Evolutionary conservation across 2,888 invertebrate genomes (phyloP), one percentile per base, ranked within the genome.

Genomic region (Dicyrtoma fusca): DNA sequence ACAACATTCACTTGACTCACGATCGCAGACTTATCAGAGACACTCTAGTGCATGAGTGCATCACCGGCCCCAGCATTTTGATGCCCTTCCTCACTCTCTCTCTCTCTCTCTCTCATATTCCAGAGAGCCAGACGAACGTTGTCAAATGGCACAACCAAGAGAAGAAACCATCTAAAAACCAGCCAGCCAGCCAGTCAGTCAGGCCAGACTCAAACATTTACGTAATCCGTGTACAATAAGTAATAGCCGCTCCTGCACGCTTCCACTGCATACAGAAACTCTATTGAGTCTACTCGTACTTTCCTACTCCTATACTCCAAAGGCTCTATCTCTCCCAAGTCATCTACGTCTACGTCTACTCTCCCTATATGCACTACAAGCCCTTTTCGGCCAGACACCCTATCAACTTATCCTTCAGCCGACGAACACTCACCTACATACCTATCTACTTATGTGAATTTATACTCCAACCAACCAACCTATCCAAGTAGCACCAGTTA

Each of bases 51-150:
- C 61, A 34, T 61, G 61, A 65, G 64, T 71, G 71, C 64, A 71
- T 64, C 64, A 64, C 65, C 47, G 64, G 57, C 65, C 71, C 65
- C 64, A 71, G 64, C 64, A 62, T 71, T 62, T 63, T 63, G 44
- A 63, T 47, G 45, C 63, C 63, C 63, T 63, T 61, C 61, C 63
- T 63, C 63, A 42, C 66, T 65, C 71, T 64, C 71, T 71, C 64
- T 64, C 71, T 71, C 64, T 62, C 49, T 13, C 45, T 69, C 70
- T 42, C 61, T 62, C 65, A 64, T 71, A 65, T 71, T 71, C 65
- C 65, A 63, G 63, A 62, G 62, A 63, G 63, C 47, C 63, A 72
- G 72, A 72, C 72, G 61, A 65, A 72, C 72, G 72, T 72, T 72
- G 72, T 72, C 72, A 72, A 72, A 72, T 72, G 72, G 70, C 51